Evolutionary conservation across 2,888 invertebrate genomes (phyloP).

Genomic region (Xestia ashworthii): DNA sequence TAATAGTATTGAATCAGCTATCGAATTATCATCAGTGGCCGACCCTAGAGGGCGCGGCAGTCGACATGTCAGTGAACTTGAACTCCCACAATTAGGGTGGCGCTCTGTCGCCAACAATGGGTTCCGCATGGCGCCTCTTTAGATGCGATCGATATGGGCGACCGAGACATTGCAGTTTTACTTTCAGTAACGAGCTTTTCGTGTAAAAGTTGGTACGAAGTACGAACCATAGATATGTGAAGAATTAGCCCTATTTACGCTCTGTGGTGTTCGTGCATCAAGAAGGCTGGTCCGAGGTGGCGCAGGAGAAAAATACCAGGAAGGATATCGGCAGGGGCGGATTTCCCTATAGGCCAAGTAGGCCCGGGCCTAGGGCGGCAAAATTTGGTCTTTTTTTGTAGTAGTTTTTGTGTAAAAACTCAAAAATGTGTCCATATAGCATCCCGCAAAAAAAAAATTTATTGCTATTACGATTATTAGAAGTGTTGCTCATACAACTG

Average conservation of each 20-base stretch:
- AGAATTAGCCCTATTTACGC: background rate
- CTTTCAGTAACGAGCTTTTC: constrained; percentile 1
- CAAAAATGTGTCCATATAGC: too few relatives aligned
- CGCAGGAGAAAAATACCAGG: too few relatives aligned
- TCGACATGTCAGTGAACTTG: constrained; percentile 84
- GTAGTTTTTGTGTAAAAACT: too few relatives aligned
- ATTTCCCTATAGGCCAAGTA: too few relatives aligned
- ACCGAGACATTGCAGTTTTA: constrained; percentile 46
- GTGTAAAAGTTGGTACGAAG: background rate
- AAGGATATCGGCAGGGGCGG: too few relatives aligned
- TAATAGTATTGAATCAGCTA: constrained; percentile 71
- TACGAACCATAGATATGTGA: background rate
- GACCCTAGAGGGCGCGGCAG: constrained; percentile 63
- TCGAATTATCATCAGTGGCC: constrained; percentile 45
- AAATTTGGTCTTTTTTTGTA: too few relatives aligned
- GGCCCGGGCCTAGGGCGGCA: too few relatives aligned
- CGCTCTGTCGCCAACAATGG: constrained; percentile 57
- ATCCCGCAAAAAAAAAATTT: too few relatives aligned
- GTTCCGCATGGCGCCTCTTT: constrained; percentile 62
- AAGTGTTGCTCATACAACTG: too few relatives aligned
- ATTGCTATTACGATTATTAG: too few relatives aligned
- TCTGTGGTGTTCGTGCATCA: background rate
- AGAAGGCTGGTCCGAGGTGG: too few relatives aligned
- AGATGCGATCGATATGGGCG: constrained; percentile 58
- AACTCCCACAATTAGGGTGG: constrained; percentile 72